phyloP scores from a whole-genome alignment of 2,888 invertebrate species.

The Scrobipalpa atriplicella region DNA sequence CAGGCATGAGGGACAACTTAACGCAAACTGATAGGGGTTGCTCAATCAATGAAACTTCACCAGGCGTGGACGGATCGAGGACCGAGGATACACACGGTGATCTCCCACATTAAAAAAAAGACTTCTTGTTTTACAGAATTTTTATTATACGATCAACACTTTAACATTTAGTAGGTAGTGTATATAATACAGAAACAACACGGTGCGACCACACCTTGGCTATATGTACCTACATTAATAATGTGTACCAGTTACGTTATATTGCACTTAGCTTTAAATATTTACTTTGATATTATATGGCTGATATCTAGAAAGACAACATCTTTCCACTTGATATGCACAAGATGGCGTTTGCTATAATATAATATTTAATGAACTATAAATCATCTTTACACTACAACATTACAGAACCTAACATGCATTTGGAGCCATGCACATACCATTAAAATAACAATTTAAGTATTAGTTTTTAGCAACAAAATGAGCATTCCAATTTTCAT shows the following conservation, averaged over 20 bases:
- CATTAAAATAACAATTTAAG: too few relatives aligned
- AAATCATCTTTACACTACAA: neutral
- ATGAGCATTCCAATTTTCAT: too few relatives aligned
- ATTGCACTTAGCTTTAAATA: neutral
- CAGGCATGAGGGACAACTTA: too few relatives aligned
- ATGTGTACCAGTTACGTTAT: neutral
- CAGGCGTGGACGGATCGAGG: too few relatives aligned
- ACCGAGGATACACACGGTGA: too few relatives aligned
- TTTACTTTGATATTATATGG: neutral
- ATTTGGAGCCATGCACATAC: too few relatives aligned
- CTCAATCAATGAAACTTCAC: too few relatives aligned
- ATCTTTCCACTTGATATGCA: slow-evolving; percentile 6
- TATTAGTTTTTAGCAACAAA: too few relatives aligned
- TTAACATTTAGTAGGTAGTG: slow-evolving; percentile 60
- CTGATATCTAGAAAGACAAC: slow-evolving; percentile 2
- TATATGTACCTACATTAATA: slow-evolving; percentile 6
- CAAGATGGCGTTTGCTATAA: neutral
- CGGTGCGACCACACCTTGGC: slow-evolving; percentile 11
- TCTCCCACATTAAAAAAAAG: slow-evolving; percentile 22
- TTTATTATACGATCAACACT: slow-evolving; percentile 79
- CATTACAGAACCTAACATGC: neutral
- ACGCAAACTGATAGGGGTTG: too few relatives aligned
- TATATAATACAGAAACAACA: slow-evolving; percentile 50
- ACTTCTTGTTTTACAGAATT: slow-evolving; percentile 54
- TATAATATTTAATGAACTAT: neutral